phyloP scores from a whole-genome alignment of 2,113 vertebrate genomes.

The Platanista minor region DNA sequence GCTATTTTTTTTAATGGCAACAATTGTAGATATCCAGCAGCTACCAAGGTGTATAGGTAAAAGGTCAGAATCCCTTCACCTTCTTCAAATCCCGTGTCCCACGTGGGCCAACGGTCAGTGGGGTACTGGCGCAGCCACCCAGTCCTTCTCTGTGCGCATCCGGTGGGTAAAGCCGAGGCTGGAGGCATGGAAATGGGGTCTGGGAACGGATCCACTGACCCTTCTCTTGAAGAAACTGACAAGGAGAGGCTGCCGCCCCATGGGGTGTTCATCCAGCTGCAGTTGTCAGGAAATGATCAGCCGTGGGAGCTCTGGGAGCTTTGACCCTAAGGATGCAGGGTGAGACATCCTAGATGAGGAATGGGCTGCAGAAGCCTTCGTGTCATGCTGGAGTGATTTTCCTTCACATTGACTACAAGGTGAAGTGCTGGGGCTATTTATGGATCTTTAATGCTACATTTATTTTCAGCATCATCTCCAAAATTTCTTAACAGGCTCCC shows the following conservation, averaged over 20 bases:
- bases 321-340: not conserved
- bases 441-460: not conserved
- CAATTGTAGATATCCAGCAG: not conserved
- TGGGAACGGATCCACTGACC: fast-evolving
- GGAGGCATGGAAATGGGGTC: fast-evolving
- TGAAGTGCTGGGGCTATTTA: not conserved
- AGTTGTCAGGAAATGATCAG: not conserved
- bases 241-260: not conserved
- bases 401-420: not conserved
- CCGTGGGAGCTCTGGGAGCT: not conserved
- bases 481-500: no score
- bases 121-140: fast-evolving
- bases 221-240: not conserved
- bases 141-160: fast-evolving
- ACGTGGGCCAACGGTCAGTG: not conserved
- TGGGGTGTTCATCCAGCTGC: not conserved
- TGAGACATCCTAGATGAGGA: not conserved
- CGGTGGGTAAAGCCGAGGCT: not conserved
- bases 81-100: not conserved
- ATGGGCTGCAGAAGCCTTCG: not conserved
- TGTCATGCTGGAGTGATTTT: not conserved
- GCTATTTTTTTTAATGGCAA: not conserved
- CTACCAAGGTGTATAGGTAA: not conserved
- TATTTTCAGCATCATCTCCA: not conserved
- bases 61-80: not conserved